These are phyloP conservation scores for Megaceryle maxima DNA, from an alignment of 2,113 vertebrate species.

Conservation along the genomic window DNA sequence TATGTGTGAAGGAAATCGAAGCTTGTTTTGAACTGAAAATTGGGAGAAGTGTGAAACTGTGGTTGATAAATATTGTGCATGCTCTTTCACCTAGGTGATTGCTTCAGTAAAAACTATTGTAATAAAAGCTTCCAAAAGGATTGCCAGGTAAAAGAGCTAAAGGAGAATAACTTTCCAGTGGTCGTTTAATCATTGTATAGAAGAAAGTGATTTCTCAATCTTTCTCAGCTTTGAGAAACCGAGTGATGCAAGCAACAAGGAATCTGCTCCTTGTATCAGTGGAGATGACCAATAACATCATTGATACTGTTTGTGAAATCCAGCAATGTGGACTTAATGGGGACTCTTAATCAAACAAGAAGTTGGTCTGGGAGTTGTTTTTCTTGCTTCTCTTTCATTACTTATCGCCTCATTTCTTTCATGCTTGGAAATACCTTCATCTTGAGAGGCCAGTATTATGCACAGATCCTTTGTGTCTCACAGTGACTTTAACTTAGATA, in stretches of 20 bases:
- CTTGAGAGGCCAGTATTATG: not conserved
- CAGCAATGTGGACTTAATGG: not conserved
- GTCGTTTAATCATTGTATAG: fast-evolving
- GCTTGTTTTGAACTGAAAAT: not conserved
- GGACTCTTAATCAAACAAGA: not conserved
- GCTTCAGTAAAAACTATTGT: not conserved
- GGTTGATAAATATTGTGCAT: not conserved
- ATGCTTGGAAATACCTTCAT: not conserved
- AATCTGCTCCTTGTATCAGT: not conserved
- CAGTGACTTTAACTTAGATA: not conserved
- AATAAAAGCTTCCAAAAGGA: not conserved
- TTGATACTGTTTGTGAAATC: not conserved
- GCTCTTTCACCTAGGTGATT: not conserved
- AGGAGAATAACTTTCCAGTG: not conserved
- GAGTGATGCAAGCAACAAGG: not conserved
- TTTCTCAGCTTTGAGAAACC: not conserved
- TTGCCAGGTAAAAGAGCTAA: not conserved
- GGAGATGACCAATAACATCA: not conserved
- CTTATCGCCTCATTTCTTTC: not conserved
- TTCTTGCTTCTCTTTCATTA: not conserved
- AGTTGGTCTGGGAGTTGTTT: not conserved
- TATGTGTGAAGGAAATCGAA: not conserved
- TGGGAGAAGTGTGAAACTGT: not conserved
- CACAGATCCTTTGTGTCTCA: not conserved
- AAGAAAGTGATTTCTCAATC: not conserved